A percentile compares a stretch with the other conserved stretches of the same genome.
These are phyloP conservation scores for Himalopsyche anomala DNA, from an alignment of 2,888 invertebrate genomes.

Conservation along the genomic window DNA sequence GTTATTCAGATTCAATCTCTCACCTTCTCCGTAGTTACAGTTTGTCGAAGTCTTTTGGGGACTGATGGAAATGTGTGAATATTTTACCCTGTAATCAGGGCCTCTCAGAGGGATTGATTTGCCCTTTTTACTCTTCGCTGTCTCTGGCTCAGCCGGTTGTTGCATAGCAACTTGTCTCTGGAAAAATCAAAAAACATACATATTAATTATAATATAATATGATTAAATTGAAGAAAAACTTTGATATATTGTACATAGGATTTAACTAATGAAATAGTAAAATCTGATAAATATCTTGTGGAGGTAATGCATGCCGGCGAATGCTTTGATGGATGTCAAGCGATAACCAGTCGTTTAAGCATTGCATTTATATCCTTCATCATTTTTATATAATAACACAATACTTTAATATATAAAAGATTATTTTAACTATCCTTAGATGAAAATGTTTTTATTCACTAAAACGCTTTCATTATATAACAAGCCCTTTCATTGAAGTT, in stretches of 20 bases:
- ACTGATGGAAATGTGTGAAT: conserved; percentile 40
- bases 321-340: no score
- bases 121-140: neutral
- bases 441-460: no score
- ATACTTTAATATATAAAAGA: no score
- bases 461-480: no score
- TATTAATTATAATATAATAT: neutral
- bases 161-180: conserved; percentile 12
- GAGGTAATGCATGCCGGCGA: no score
- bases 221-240: no score
- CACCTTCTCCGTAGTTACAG: conserved; percentile 55
- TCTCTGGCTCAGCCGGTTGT: neutral
- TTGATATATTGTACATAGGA: neutral
- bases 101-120: conserved; percentile 32
- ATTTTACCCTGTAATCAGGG: conserved; percentile 49
- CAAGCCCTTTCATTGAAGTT: no score
- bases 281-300: neutral
- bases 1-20: no score
- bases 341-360: no score
- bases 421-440: no score
- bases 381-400: no score
- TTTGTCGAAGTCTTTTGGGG: conserved; percentile 52
- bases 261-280: neutral
- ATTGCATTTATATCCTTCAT: no score
- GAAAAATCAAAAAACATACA: neutral